Percentiles rank a stretch among this genome's conserved stretches.
phyloP scores from a whole-genome alignment of 2,113 vertebrate species.

The Perca flavescens region DNA sequence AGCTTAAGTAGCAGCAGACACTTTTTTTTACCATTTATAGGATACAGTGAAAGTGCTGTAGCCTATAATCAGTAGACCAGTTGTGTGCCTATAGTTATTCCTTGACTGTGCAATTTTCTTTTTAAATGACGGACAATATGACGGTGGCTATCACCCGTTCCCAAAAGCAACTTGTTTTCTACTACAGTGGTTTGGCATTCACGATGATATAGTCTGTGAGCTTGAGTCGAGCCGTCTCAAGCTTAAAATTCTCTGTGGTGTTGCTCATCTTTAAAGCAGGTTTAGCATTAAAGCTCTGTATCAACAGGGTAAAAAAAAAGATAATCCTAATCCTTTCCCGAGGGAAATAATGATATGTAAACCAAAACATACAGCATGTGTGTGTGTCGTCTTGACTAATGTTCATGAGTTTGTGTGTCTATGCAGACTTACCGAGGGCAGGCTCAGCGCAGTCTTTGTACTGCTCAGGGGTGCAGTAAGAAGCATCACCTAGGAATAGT shows the following conservation, averaged over 20 bases:
- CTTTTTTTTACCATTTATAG: not conserved
- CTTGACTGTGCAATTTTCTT: not conserved
- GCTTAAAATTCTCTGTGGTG: slow-evolving; percentile 24
- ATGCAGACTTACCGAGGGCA: slow-evolving; percentile 90
- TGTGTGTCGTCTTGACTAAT: not conserved
- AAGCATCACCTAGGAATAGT: slow-evolving; percentile 89
- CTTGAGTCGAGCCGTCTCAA: slow-evolving; percentile 7
- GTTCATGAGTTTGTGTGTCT: not conserved
- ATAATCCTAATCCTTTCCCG: slow-evolving; percentile 26
- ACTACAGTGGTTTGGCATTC: not conserved
- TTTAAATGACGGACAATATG: not conserved
- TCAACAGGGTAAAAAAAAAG: slow-evolving; percentile 24
- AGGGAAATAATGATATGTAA: slow-evolving; percentile 31
- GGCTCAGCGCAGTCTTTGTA: slow-evolving; percentile 99
- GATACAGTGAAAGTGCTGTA: not conserved
- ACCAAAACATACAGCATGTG: not conserved
- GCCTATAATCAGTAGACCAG: not conserved
- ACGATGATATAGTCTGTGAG: not conserved
- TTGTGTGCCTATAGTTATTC: not conserved
- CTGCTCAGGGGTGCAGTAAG: slow-evolving; percentile 98
- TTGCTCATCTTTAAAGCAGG: slow-evolving; percentile 40
- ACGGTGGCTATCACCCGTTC: not conserved
- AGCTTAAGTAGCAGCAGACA: not conserved
- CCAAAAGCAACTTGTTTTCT: not conserved
- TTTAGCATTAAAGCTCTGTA: slow-evolving; percentile 43